These are phyloP conservation scores for Picus viridis DNA, from an alignment of 2,797 vertebrate genomes.

Conservation along the genomic window DNA sequence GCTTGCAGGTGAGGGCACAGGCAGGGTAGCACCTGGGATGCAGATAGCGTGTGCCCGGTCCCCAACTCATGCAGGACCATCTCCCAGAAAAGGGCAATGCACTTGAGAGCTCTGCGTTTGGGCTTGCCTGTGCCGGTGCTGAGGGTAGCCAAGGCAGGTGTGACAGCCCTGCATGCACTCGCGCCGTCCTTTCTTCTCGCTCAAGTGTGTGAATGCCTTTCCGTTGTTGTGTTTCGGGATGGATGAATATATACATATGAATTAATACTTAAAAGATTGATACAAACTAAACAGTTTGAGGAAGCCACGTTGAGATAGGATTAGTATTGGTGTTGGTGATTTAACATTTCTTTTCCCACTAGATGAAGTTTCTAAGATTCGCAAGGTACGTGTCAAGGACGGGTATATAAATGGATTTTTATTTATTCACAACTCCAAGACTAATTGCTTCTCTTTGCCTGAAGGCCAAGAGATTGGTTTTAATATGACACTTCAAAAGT, in stretches of 20 bases:
- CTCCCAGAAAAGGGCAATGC: constrained; percentile 15
- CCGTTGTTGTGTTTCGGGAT: constrained; percentile 69
- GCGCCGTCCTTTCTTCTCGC: constrained; percentile 19
- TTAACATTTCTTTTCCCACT: constrained; percentile 84
- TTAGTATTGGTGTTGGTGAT: constrained; percentile 79
- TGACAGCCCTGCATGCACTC: not conserved
- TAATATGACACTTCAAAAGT: constrained; percentile 89
- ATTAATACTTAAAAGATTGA: constrained; percentile 80
- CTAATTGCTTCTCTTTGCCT: constrained; percentile 89
- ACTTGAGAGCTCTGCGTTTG: constrained; percentile 14
- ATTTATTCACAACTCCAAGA: constrained; percentile 89
- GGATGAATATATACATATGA: constrained; percentile 82
- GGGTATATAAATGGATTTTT: constrained; percentile 87
- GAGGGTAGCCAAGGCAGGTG: not conserved
- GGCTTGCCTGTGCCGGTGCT: not conserved
- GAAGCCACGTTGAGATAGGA: constrained; percentile 64
- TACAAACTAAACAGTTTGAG: constrained; percentile 73
- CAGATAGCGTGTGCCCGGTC: not conserved
- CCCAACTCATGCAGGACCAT: not conserved
- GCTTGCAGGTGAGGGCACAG: constrained; percentile 1
- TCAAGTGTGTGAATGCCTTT: constrained; percentile 23
- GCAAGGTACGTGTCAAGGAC: constrained; percentile 88
- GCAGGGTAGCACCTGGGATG: not conserved
- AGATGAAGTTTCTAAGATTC: constrained; percentile 88
- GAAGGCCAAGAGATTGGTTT: constrained; percentile 86